Evolutionary conservation across 2,797 vertebrate genomes (phyloP), one percentile per base, ranked within the genome.

Genomic region (Danio jaintianensis): DNA sequence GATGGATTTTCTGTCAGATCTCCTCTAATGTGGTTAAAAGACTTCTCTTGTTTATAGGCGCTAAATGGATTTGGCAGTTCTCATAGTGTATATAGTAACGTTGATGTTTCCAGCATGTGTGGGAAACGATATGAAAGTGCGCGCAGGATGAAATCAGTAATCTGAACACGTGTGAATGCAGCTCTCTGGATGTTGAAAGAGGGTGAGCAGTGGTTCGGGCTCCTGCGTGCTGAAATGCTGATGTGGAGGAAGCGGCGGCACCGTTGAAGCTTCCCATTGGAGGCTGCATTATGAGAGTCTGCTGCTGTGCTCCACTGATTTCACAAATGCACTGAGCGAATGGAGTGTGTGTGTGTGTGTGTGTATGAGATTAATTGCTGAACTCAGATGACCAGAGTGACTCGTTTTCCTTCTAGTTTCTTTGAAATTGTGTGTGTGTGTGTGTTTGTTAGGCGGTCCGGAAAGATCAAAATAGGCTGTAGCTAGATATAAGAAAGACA

Each of bases 141-240:
- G 72, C 75, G 82, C 82, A 76, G 40, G 48, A 84, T 85, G 80
- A 85, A 72, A 88, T 91, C 89, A 87, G 90, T 88, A 90, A 90
- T 89, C 87, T 84, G 53, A 71, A 89, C 91, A 89, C 78, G 84
- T 89, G 85, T 91, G 87, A 89, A 88, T 90, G 88, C 91, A 90
- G 87, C 81, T 71, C 83, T 87, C 79, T 79, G 66, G 47, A 83
- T 80, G 75, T 84, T 55, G 63, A 77, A 80, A 83, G 69, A 22
- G 29, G 72, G 55, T 59, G 59, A 80, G 87, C 53, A 56, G 79
- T 77, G 78, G 86, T 85, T 86, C 69, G 81, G 83, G 84, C 81
- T 71, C 42, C 72, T 75, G 84, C 86, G 78, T 73, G 83, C 80
- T 79, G 83, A 90, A 87, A 78, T 83, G 78, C 82, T 91, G 88